Evolutionary conservation across 1,140 invertebrate genomes (phyloP).

Genomic region (Drosophila lowei): DNA sequence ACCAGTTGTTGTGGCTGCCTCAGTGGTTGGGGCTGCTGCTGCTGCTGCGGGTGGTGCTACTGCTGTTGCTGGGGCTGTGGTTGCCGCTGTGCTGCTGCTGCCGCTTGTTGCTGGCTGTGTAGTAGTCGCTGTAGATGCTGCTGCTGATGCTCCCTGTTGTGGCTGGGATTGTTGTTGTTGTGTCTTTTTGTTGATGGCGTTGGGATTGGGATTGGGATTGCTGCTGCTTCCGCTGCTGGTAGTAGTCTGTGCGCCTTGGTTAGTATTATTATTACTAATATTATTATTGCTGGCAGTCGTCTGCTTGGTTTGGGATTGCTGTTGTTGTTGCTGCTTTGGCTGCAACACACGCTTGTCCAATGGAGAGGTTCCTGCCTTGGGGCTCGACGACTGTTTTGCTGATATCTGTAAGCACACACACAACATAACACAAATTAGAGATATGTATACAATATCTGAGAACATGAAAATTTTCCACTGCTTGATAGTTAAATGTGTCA

Average conservation of each 20-base stretch:
- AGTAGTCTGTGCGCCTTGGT: slow-evolving; percentile 42
- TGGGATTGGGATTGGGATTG: slow-evolving; percentile 46
- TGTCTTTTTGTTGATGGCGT: slow-evolving; percentile 63
- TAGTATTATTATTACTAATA: slow-evolving; percentile 13
- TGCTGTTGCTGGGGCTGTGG: slow-evolving; percentile 17
- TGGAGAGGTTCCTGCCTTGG: slow-evolving; percentile 74
- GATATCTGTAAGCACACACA: slow-evolving; percentile 72
- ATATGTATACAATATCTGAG: neutral
- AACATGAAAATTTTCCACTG: slow-evolving; percentile 1
- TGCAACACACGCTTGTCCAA: slow-evolving; percentile 83
- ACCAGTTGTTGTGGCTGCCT: slow-evolving; percentile 57
- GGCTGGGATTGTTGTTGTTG: slow-evolving; percentile 46
- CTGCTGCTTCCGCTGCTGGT: slow-evolving; percentile 29
- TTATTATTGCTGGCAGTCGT: slow-evolving; percentile 63
- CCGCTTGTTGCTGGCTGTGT: slow-evolving; percentile 40
- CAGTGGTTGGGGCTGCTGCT: slow-evolving; percentile 40
- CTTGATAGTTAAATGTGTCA: no score
- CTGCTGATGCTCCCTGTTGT: slow-evolving; percentile 37
- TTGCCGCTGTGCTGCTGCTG: slow-evolving; percentile 26
- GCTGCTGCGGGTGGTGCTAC: slow-evolving; percentile 6
- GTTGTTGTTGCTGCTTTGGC: slow-evolving; percentile 78
- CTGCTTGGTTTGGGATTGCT: slow-evolving; percentile 65
- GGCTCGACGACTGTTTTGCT: slow-evolving; percentile 77
- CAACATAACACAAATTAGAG: slow-evolving; percentile 12
- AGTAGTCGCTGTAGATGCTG: slow-evolving; percentile 36